phyloP scores from a whole-genome alignment of 2,113 vertebrate genomes.

The Lonchura striata region DNA sequence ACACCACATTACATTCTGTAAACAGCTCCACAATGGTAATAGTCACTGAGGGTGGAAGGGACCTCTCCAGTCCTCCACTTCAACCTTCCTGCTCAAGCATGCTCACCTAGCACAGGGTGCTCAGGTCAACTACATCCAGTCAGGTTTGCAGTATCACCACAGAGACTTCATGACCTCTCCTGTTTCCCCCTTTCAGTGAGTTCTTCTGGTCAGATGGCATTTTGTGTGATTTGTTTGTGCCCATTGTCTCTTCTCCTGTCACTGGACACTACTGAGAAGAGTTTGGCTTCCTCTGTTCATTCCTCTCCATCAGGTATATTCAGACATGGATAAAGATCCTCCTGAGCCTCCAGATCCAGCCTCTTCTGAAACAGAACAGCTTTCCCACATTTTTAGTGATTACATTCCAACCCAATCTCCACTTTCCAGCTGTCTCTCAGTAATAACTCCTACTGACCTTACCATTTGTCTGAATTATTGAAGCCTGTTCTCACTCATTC shows the following conservation, averaged over 20 bases:
- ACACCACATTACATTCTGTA: not conserved
- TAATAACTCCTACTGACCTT: not conserved
- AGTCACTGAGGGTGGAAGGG: not conserved
- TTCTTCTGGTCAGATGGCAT: not conserved
- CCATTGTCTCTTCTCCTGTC: not conserved
- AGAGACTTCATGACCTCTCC: not conserved
- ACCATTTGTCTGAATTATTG: not conserved
- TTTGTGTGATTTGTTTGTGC: not conserved
- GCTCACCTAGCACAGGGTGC: not conserved
- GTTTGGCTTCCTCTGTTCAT: not conserved
- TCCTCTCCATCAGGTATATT: not conserved
- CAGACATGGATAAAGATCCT: not conserved
- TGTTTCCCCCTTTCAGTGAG: not conserved
- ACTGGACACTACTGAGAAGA: not conserved
- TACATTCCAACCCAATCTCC: not conserved
- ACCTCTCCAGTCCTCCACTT: not conserved
- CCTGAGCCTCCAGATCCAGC: not conserved
- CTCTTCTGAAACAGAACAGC: not conserved
- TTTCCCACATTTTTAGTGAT: not conserved
- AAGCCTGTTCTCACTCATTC: not conserved
- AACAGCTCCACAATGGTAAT: not conserved
- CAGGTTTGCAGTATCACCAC: not conserved
- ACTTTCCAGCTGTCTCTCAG: not conserved
- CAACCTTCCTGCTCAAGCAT: not conserved
- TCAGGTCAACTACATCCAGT: fast-evolving